These are phyloP conservation scores for Hormaphis cornu DNA, from an alignment of 1,140 invertebrate species.

Conservation along the genomic window DNA sequence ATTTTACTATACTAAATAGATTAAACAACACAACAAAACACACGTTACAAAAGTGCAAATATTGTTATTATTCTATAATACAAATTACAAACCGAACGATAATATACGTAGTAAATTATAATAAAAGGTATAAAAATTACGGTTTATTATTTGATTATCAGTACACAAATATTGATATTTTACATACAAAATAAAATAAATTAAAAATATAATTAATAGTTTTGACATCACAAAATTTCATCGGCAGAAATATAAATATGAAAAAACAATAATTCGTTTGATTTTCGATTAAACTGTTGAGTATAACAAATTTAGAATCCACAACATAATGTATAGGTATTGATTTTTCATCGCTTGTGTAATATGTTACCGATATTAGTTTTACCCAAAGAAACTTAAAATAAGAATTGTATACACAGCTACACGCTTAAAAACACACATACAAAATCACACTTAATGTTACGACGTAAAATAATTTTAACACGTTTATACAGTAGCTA, in stretches of 20 bases:
- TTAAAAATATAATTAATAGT: neutral
- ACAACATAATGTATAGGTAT: neutral
- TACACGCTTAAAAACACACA: neutral
- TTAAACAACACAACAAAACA: constrained; percentile 14
- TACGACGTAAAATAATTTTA: neutral
- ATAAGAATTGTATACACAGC: neutral
- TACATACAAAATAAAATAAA: neutral
- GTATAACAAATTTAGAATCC: neutral
- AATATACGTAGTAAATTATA: neutral
- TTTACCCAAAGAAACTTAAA: neutral
- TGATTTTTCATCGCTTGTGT: neutral
- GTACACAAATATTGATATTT: neutral
- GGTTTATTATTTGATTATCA: neutral
- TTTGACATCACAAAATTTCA: neutral
- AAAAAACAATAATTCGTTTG: constrained; percentile 19
- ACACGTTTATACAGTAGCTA: too few species aligned
- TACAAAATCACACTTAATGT: neutral
- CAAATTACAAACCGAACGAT: neutral
- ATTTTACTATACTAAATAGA: neutral
- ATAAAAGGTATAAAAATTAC: neutral
- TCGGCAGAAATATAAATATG: too few species aligned
- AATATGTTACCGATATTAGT: neutral
- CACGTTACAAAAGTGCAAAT: constrained; percentile 19
- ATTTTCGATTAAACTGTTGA: constrained; percentile 19
- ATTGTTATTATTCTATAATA: neutral